Conservation (phyloP, 1,140 invertebrate species). For the Prorops nasuta region DNA sequence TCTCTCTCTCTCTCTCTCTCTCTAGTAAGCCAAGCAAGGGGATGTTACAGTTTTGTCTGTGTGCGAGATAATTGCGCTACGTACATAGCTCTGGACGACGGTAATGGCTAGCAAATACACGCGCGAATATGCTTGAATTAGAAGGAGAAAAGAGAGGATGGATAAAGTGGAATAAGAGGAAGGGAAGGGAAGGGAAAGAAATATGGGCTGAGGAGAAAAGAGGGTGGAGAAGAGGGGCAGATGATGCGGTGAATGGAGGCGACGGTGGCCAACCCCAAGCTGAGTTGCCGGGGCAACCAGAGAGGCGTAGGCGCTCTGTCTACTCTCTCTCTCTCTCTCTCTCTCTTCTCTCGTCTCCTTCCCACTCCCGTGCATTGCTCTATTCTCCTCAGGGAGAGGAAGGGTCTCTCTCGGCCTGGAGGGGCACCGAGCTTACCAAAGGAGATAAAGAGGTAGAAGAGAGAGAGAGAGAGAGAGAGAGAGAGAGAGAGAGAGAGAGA, state of each 20-base stretch:
- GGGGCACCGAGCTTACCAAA: no score
- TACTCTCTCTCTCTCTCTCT: no score
- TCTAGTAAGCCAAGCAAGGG: no score
- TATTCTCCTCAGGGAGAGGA: no score
- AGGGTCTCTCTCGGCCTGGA: no score
- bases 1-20: no score
- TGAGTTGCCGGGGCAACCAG: constrained; percentile 52
- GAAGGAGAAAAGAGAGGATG: constrained; percentile 12
- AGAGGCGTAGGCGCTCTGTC: constrained; percentile 47
- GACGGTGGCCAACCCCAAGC: constrained; percentile 52
- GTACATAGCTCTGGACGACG: no score
- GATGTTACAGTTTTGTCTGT: no score
- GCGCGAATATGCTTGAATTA: not conserved
- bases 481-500: constrained; percentile 15
- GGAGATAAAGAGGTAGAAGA: constrained; percentile 10
- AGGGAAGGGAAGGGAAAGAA: constrained; percentile 3
- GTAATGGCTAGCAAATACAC: no score
- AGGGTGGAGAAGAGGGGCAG: constrained; percentile 23
- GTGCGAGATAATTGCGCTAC: no score
- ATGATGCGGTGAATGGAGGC: constrained; percentile 47
- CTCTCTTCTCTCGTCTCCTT: not conserved
- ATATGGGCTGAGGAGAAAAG: not conserved
- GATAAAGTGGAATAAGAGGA: constrained; percentile 4
- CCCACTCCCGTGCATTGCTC: not conserved
- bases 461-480: constrained; percentile 20